phyloP scores from a whole-genome alignment of 2,113 vertebrate species.

The Cyprinus carpio region DNA sequence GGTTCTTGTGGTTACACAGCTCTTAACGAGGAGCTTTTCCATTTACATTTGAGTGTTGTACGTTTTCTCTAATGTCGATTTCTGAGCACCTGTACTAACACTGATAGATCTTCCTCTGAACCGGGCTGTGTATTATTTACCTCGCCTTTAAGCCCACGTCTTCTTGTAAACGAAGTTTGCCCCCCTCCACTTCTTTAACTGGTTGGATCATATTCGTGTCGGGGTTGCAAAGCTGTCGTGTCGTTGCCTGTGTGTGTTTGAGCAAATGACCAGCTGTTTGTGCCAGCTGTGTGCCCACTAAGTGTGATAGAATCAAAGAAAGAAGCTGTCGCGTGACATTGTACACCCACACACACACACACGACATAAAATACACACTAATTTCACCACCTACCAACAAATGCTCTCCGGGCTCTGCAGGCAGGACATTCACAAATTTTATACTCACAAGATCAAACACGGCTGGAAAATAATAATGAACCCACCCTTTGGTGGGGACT shows the following conservation, averaged over 20 bases:
- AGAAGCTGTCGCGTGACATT: conserved; percentile 70
- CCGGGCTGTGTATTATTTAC: conserved; percentile 63
- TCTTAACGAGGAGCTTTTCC: conserved; percentile 18
- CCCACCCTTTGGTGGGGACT: conserved; percentile 19
- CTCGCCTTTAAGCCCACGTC: conserved; percentile 52
- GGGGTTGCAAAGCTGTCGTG: conserved; percentile 70
- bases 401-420: background rate
- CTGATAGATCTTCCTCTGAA: conserved; percentile 66
- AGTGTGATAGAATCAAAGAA: conserved; percentile 68
- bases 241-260: conserved; percentile 49
- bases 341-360: conserved; percentile 42
- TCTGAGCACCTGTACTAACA: conserved; percentile 75
- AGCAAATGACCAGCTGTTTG: conserved; percentile 69
- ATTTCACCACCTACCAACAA: conserved; percentile 61
- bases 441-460: conserved; percentile 5
- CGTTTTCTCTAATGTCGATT: conserved; percentile 49
- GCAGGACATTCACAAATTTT: conserved; percentile 51
- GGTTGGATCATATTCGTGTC: conserved; percentile 68
- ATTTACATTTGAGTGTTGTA: conserved; percentile 28
- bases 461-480: background rate
- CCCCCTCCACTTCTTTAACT: conserved; percentile 61
- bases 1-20: background rate
- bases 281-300: conserved; percentile 73
- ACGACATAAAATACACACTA: conserved; percentile 42
- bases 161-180: conserved; percentile 40